These are phyloP conservation scores for Lophotis ruficrista DNA, from an alignment of 2,113 vertebrate genomes.

Conservation along the genomic window DNA sequence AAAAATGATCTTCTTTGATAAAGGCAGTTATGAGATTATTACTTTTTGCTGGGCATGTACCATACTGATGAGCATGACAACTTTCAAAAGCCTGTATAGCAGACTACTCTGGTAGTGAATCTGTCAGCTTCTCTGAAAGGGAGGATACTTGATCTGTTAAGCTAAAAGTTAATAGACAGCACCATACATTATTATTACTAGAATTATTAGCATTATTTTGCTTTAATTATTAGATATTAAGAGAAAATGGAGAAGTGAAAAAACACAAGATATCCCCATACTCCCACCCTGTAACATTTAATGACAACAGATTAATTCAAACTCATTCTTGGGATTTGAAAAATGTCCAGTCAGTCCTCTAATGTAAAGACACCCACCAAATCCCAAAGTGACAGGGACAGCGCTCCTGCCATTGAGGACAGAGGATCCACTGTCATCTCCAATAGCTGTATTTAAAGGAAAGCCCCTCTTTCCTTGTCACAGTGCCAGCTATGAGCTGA, in stretches of 20 bases:
- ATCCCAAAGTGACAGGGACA: neutral
- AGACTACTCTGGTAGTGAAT: neutral
- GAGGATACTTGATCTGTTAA: neutral
- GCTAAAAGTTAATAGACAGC: neutral
- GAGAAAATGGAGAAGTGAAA: neutral
- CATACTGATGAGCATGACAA: slow-evolving; percentile 53
- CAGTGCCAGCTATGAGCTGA: neutral
- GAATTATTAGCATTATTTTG: neutral
- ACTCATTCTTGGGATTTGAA: neutral
- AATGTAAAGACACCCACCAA: neutral
- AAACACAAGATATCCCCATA: neutral
- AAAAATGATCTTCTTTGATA: slow-evolving; percentile 74
- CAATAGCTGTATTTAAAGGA: neutral
- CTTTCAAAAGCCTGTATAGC: slow-evolving; percentile 37
- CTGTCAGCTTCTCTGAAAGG: slow-evolving; percentile 1
- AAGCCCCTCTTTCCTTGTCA: neutral
- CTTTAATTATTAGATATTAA: neutral
- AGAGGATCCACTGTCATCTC: neutral
- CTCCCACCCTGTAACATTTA: neutral
- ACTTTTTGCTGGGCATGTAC: slow-evolving; percentile 68
- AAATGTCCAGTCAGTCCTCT: neutral
- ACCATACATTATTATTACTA: neutral
- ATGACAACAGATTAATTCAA: neutral
- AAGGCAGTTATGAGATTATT: slow-evolving; percentile 77
- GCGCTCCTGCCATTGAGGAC: neutral